Base-by-base conservation (phyloP, 2,797 vertebrate genomes). In the Sebastes wilsoni region DNA sequence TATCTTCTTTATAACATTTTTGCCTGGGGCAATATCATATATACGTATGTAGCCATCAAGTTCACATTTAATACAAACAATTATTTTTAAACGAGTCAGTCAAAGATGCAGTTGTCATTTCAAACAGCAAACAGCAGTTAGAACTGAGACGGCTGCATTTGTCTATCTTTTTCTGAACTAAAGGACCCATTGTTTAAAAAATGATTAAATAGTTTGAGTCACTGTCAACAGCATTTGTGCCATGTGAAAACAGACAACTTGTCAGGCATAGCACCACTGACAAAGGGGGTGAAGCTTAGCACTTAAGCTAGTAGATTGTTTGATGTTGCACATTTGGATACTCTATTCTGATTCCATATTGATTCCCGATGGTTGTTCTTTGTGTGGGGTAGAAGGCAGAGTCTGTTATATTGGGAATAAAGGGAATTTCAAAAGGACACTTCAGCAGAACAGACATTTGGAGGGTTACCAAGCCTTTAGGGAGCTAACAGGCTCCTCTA, bases 361-460 rank as follows among this genome's bases (percentile, higher is more conserved):
- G 28, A 66, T 72, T 72, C 67, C 76, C 46, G 67, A 75, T 79
- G 70, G 28, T 28, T 64, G 25, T 32, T 75, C 23, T 75, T 32
- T 75, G 61, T 74, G 34, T 74, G 13, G 20, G 49, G 54, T 52
- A 6, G 14, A 60, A 28, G n/a, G 10, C 28, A 16, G 2, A 38
- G 28, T 38, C 67, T 34, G 1, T 60, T 27, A 2, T 52, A 20
- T 49, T 60, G 13, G 42, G 36, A 81, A 71, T 60, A 28, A 66
- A 76, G 32, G 8, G 56, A 58, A 78, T 30, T 61, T 74, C 25
- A 25, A 27, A 56, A 60, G 27, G 64, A 77, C 66, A n/a, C 27
- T 69, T 64, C 11, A 73, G 49, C 66, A 62, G 20, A 81, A 20
- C 79, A 89, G 68, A 84, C 27, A 28, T 80, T 75, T 85, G 82